These are phyloP conservation scores for Drosophila borborema DNA, from an alignment of 2,888 invertebrate genomes.

Conservation along the genomic window DNA sequence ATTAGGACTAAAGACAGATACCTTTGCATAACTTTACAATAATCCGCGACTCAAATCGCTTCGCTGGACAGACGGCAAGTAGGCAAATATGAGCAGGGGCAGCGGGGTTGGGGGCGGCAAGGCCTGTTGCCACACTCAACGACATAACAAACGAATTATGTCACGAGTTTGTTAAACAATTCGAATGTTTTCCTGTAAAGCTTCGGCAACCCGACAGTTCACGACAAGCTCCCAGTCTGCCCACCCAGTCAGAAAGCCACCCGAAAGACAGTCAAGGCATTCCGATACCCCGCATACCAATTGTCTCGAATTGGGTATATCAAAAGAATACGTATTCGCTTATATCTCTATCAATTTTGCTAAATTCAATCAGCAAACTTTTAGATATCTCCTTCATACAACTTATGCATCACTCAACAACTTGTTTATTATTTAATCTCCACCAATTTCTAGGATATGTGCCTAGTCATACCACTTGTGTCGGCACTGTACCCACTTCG, in stretches of 20 bases:
- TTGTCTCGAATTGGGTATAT: neutral
- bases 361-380: neutral
- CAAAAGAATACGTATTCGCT: neutral
- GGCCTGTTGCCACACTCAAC: slow-evolving; percentile 49
- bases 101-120: neutral
- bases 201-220: slow-evolving; percentile 7
- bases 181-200: slow-evolving; percentile 60
- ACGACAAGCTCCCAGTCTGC: slow-evolving; percentile 12
- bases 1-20: slow-evolving; percentile 39
- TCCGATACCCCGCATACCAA: slow-evolving; percentile 26
- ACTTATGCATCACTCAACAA: too few species aligned
- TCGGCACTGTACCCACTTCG: neutral
- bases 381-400: neutral
- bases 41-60: slow-evolving; percentile 49
- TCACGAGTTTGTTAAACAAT: slow-evolving; percentile 73
- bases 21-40: slow-evolving; percentile 63
- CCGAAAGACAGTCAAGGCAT: slow-evolving; percentile 34
- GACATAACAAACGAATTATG: slow-evolving; percentile 71
- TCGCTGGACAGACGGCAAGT: slow-evolving; percentile 41
- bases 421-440: neutral
- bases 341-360: neutral
- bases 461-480: neutral
- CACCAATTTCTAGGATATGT: slow-evolving; percentile 15
- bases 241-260: slow-evolving; percentile 38
- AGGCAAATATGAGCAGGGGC: neutral